These are phyloP conservation scores for Parasteatoda tepidariorum DNA, from an alignment of 1,140 invertebrate genomes.

Conservation along the genomic window DNA sequence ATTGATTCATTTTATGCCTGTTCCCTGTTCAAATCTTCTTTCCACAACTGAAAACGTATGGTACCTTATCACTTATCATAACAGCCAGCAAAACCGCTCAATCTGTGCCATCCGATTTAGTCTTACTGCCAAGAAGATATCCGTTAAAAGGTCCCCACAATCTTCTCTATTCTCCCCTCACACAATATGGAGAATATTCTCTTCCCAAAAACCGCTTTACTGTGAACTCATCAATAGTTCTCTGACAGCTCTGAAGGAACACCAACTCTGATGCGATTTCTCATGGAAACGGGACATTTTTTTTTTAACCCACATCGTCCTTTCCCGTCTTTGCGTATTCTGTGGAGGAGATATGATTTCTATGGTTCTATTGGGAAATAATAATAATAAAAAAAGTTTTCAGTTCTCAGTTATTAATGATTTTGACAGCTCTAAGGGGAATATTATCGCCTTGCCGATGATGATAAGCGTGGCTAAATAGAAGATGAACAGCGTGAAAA, in stretches of 20 bases:
- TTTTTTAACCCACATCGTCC: neutral
- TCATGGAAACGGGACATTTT: slow-evolving; percentile 8
- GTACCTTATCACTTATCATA: slow-evolving; percentile 29
- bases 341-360: neutral
- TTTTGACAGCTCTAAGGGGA: neutral
- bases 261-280: slow-evolving; percentile 16
- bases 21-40: neutral
- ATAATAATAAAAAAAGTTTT: neutral
- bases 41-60: neutral
- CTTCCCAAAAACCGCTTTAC: neutral
- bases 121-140: neutral
- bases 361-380: neutral
- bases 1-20: neutral
- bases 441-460: neutral
- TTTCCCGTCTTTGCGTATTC: neutral
- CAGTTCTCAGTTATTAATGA: slow-evolving; percentile 43
- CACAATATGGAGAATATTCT: neutral
- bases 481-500: neutral
- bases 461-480: neutral
- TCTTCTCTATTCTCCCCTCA: neutral
- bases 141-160: neutral
- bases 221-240: slow-evolving; percentile 45
- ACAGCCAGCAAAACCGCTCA: slow-evolving; percentile 7
- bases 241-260: slow-evolving; percentile 22
- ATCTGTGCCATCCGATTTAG: neutral